Evolutionary conservation across 2,113 vertebrate species (phyloP), one percentile per base, ranked within the genome.

Genomic region (Balaeniceps rex): DNA sequence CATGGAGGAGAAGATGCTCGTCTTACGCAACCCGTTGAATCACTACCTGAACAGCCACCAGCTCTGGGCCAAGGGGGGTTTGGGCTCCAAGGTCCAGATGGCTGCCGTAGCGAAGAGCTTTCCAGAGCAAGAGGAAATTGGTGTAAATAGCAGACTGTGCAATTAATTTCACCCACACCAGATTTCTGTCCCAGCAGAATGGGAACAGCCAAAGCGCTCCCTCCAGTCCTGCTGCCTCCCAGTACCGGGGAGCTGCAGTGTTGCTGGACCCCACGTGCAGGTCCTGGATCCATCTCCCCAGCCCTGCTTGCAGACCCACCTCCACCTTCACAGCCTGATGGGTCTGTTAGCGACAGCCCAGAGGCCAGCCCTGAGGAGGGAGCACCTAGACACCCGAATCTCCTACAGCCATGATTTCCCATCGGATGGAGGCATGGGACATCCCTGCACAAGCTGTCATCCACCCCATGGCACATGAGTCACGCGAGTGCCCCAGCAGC

Each of bases 11-110:
- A 91, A 58, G 84, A 49, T 70, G 54, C 70, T 86, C 1, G 5
- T 68, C 77, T 79, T 34, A 23, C 5, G 22, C 65, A 79, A 14
- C 26, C 38, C 40, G 0, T 2, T 83, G 96, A 88, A 75, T 78
- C 94, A 83, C 54, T 26, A 80, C 91, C 84, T 92, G 90, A 76
- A 66, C 55, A 82, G 74, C 36, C 94, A 22, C 58, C 81, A 52
- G 76, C 86, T 93, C 87, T 2, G 19, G 94, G 87, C 88, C 60
- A 52, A 79, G 72, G n/a, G 0, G 2, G 57, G 22, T 74, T 88
- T 3, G 5, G 84, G 88, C 80, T 95, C 83, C 57, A 68, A 49
- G 57, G 74, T 88, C 95, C 96, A 96, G 95, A 97, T 96, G 97
- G 97, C 89, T 95, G 90, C 86, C 72, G 94, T 29, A 95, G 69